phyloP scores from a whole-genome alignment of 2,797 vertebrate species.

The Danio tinwini region DNA sequence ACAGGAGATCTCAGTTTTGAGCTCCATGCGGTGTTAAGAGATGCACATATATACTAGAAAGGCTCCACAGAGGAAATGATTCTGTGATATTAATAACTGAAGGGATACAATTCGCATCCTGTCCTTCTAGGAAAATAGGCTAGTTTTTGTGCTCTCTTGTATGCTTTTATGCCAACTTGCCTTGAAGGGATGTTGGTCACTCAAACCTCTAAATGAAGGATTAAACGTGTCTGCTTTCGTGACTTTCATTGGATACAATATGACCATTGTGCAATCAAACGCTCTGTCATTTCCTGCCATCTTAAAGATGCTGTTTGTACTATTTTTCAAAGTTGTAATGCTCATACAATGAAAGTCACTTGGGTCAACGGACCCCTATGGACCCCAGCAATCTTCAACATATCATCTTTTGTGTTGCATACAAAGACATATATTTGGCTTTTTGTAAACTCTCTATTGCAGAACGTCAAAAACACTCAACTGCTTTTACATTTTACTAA shows the following conservation, averaged over 20 bases:
- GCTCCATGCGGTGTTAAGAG: slow-evolving; percentile 8
- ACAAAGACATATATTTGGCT: background rate
- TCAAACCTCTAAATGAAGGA: slow-evolving; percentile 19
- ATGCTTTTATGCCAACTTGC: background rate
- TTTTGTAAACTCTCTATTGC: too few species aligned
- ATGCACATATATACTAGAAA: slow-evolving; percentile 22
- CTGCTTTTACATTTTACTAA: too few species aligned
- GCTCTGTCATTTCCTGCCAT: slow-evolving; percentile 20
- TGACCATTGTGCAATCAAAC: slow-evolving; percentile 5
- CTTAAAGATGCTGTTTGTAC: background rate
- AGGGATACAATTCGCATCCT: slow-evolving; percentile 4
- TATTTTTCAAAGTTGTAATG: slow-evolving; percentile 1
- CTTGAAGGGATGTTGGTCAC: slow-evolving; percentile 23
- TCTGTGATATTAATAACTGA: slow-evolving; percentile 13
- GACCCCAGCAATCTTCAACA: slow-evolving; percentile 1
- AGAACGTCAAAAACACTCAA: too few species aligned
- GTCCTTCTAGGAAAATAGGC: slow-evolving; percentile 11
- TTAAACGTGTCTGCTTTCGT: background rate
- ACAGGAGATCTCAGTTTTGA: slow-evolving; percentile 12
- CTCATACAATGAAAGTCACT: background rate
- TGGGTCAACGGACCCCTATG: background rate
- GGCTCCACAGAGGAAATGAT: background rate
- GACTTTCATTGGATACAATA: slow-evolving; percentile 19
- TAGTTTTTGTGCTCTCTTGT: background rate
- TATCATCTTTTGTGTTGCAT: background rate